phyloP scores from a whole-genome alignment of 2,888 invertebrate species.

The Lasioglossum villosulum region DNA sequence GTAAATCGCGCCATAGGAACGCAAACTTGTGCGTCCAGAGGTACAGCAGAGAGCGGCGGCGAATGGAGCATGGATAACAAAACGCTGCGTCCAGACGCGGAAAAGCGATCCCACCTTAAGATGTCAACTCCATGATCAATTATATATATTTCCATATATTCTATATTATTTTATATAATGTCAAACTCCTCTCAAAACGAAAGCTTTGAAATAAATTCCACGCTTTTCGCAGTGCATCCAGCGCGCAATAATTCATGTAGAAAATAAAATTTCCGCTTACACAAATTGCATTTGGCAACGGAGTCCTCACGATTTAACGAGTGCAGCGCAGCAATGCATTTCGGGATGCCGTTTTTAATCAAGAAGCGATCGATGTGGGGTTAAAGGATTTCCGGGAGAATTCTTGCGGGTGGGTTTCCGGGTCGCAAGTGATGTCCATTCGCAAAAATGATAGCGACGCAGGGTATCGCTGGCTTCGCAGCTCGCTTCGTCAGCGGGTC shows the following conservation, averaged over 20 bases:
- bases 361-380: background rate
- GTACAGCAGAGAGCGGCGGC: no score
- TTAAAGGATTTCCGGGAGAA: background rate
- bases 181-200: background rate
- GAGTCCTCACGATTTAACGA: background rate
- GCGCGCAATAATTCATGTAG: background rate
- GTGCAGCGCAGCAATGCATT: background rate
- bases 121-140: background rate
- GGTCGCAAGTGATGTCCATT: background rate
- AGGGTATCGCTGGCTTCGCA: background rate
- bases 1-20: no score
- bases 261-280: background rate
- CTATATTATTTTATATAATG: no score
- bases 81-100: no score
- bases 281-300: background rate
- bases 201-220: background rate
- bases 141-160: no score
- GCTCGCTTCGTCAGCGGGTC: background rate
- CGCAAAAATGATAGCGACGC: background rate
- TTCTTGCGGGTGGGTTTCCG: background rate
- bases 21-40: no score
- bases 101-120: background rate
- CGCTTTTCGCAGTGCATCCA: background rate
- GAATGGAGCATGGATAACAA: no score
- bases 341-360: background rate